Evolutionary conservation across 2,113 vertebrate species (phyloP).

Genomic region (Nothocercus nigrocapillus): DNA sequence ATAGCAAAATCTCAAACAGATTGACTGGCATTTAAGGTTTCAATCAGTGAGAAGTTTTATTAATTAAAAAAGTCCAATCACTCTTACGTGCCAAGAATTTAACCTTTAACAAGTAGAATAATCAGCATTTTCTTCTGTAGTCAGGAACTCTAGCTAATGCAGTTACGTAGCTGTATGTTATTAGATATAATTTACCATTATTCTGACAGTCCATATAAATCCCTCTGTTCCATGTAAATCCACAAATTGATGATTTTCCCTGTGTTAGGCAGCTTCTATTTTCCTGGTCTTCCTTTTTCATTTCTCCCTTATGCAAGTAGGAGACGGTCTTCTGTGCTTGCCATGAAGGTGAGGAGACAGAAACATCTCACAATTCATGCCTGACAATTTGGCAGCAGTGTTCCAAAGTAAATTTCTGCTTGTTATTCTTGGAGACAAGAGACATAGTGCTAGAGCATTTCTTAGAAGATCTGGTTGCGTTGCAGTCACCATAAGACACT

Average conservation of each 20-base stretch:
- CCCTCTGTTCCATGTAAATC: background rate
- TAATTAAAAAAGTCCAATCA: background rate
- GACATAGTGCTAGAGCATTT: background rate
- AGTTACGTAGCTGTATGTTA: background rate
- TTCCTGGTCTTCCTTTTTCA: background rate
- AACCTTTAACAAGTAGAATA: background rate
- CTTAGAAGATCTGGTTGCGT: background rate
- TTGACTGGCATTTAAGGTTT: background rate
- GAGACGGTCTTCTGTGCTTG: background rate
- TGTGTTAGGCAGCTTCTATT: background rate
- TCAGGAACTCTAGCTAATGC: background rate
- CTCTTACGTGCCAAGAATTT: background rate
- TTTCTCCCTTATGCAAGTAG: background rate
- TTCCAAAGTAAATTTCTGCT: conserved; percentile 19
- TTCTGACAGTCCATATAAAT: background rate
- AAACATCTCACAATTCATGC: background rate
- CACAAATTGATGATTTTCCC: background rate
- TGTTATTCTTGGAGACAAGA: conserved; percentile 13
- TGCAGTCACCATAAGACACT: background rate
- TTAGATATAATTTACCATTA: background rate
- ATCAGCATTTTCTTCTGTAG: background rate
- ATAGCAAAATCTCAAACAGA: background rate
- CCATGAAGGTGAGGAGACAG: background rate
- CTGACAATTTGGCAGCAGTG: background rate
- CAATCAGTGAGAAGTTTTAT: background rate